A percentile compares a stretch with the other conserved stretches of the same genome.
Conservation (phyloP, 2,888 invertebrate genomes). For the Tanaodytes sp. region DNA sequence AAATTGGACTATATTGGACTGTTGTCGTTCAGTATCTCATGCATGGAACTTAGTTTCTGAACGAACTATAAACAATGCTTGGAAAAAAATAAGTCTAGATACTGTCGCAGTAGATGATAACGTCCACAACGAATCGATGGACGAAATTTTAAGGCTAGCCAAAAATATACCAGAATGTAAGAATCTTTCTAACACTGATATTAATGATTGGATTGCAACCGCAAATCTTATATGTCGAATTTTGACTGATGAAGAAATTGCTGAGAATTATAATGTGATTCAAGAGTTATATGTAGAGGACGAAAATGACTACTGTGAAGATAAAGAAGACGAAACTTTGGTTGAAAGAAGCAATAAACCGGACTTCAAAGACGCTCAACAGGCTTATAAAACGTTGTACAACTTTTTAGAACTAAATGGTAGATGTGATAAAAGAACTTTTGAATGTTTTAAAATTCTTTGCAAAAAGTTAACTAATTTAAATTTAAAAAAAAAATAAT, state of each 20-base stretch:
- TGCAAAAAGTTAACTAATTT: too few relatives aligned
- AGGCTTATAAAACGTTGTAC: not conserved
- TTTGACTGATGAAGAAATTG: slow-evolving; percentile 7
- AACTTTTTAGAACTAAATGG: not conserved
- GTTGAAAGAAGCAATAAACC: slow-evolving; percentile 9
- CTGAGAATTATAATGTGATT: not conserved
- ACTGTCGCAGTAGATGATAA: not conserved
- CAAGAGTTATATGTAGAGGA: not conserved
- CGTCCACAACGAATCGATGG: not conserved
- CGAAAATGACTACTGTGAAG: not conserved
- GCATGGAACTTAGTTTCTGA: slow-evolving; percentile 51
- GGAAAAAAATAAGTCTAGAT: slow-evolving; percentile 52
- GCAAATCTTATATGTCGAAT: slow-evolving; percentile 3
- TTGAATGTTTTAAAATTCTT: not conserved
- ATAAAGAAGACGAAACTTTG: too few relatives aligned
- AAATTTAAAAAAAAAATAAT: too few relatives aligned
- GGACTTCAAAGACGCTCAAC: not conserved
- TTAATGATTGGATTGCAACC: slow-evolving; percentile 1
- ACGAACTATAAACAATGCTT: slow-evolving; percentile 46
- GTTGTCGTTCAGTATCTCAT: slow-evolving; percentile 51
- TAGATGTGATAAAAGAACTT: not conserved
- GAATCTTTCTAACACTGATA: not conserved
- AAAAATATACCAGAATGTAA: not conserved
- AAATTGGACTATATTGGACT: slow-evolving; percentile 52
- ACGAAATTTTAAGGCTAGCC: slow-evolving; percentile 3